These are phyloP conservation scores for Cotesia congregata DNA, from an alignment of 2,888 invertebrate genomes.

Conservation along the genomic window DNA sequence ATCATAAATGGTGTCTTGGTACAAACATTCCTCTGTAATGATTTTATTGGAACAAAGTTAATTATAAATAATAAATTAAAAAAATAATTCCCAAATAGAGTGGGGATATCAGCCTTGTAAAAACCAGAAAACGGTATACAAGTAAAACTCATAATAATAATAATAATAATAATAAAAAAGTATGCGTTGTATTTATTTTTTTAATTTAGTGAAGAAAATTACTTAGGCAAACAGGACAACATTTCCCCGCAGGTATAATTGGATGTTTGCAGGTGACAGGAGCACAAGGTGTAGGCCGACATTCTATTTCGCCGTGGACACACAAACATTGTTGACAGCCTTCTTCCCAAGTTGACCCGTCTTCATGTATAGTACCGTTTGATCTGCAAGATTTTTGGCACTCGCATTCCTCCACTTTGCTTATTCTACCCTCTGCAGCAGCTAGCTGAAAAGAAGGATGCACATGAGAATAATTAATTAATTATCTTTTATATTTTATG, in stretches of 20 bases:
- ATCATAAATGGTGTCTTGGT: slow-evolving; percentile 80
- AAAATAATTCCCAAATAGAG: too few relatives aligned
- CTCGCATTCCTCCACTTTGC: slow-evolving; percentile 88
- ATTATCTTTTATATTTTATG: background rate
- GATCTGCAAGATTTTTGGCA: slow-evolving; percentile 90
- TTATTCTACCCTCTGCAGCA: slow-evolving; percentile 83
- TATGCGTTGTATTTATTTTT: background rate
- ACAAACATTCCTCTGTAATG: slow-evolving; percentile 79
- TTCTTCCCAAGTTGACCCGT: slow-evolving; percentile 88
- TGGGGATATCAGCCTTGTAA: too few relatives aligned
- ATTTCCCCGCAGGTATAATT: slow-evolving; percentile 82
- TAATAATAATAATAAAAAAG: too few relatives aligned
- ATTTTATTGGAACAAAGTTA: slow-evolving; percentile 33
- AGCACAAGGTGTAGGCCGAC: slow-evolving; percentile 86
- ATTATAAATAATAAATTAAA: background rate
- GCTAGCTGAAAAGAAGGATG: slow-evolving; percentile 77
- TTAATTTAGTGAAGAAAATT: slow-evolving; percentile 69
- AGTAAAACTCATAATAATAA: too few relatives aligned
- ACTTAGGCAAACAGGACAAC: slow-evolving; percentile 91
- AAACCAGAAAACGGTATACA: too few relatives aligned
- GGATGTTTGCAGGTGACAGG: slow-evolving; percentile 85
- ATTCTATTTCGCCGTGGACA: slow-evolving; percentile 88
- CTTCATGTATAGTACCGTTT: slow-evolving; percentile 85
- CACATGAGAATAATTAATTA: slow-evolving; percentile 50
- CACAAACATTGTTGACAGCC: slow-evolving; percentile 91